phyloP scores from a whole-genome alignment of 2,113 vertebrate species.

The Hypocryptadius cinnamomeus region DNA sequence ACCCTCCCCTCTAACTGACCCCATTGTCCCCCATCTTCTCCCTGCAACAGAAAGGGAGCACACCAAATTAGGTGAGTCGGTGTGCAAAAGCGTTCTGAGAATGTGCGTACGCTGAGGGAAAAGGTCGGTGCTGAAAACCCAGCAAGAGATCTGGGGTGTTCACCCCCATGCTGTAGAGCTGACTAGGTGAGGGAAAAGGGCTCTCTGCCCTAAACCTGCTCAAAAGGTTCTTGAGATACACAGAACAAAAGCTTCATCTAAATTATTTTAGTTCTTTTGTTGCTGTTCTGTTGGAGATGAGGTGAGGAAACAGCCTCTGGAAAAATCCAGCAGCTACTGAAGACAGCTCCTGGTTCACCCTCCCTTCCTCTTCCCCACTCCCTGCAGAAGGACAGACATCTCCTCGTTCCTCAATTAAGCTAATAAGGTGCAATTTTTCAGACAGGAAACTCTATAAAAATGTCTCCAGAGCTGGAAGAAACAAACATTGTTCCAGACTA shows the following conservation, averaged over 20 bases:
- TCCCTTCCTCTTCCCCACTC: neutral
- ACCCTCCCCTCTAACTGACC: neutral
- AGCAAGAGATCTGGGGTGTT: neutral
- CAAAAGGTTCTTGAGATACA: neutral
- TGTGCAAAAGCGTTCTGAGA: neutral
- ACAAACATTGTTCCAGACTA: neutral
- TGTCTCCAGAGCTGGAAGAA: constrained; percentile 10
- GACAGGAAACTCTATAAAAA: neutral
- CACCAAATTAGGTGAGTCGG: neutral
- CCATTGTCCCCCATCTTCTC: neutral
- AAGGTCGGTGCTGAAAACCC: neutral
- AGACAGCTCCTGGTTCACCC: neutral
- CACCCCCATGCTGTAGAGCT: neutral
- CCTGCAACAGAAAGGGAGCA: neutral
- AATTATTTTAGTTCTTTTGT: neutral
- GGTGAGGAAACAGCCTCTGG: neutral
- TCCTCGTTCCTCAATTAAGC: neutral
- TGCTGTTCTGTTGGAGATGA: neutral
- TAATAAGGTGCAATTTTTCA: constrained; percentile 62
- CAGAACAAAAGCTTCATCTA: neutral
- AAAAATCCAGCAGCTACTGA: constrained; percentile 7
- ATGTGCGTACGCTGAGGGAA: neutral
- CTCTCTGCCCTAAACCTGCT: neutral
- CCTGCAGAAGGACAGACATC: neutral
- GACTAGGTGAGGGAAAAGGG: neutral